Evolutionary conservation across 2,113 vertebrate genomes (phyloP), one percentile per base, ranked within the genome.

Genomic region (Tenebrosternarchus preto): DNA sequence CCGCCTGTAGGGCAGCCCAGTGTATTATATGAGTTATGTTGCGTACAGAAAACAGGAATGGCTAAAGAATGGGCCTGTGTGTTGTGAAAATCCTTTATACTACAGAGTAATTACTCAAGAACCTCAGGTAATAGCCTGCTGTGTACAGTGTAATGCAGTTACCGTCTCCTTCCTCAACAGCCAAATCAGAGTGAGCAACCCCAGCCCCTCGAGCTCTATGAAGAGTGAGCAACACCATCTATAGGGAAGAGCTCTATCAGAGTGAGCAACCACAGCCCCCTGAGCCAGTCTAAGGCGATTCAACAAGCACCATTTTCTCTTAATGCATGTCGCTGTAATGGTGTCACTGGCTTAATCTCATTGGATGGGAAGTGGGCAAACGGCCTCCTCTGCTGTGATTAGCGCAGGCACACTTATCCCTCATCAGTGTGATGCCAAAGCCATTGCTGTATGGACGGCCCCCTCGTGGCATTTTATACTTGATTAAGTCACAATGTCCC

Each of bases 181-280:
- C 8, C 79, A 46, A 75, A 80, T 80, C 79, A 80, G 43, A 68
- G 31, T n/a, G 79, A 75, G 68, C 74, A 80, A 68, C 29, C 16
- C 29, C 61, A 66, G 74, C 68, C 78, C 4, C 36, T 31, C 50
- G 57, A 59, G 57, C 50, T n/a, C n/a, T n/a, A n/a, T n/a, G n/a
- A n/a, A n/a, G n/a, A n/a, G n/a, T n/a, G n/a, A n/a, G n/a, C n/a
- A n/a, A n/a, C n/a, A n/a, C n/a, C n/a, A n/a, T n/a, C n/a, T n/a
- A n/a, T n/a, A n/a, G n/a, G n/a, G n/a, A n/a, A n/a, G n/a, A n/a
- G n/a, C n/a, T n/a, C n/a, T n/a, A 80, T 80, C 79, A 80, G 43
- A 68, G 31, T n/a, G 79, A 75, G 68, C 74, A 80, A 68, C 29
- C 16, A n/a, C 71, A 29, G 71, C 63, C 5, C 31, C 24, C n/a